Evolutionary conservation across 2,113 vertebrate genomes (phyloP).

Genomic region (Elgaria multicarinata): DNA sequence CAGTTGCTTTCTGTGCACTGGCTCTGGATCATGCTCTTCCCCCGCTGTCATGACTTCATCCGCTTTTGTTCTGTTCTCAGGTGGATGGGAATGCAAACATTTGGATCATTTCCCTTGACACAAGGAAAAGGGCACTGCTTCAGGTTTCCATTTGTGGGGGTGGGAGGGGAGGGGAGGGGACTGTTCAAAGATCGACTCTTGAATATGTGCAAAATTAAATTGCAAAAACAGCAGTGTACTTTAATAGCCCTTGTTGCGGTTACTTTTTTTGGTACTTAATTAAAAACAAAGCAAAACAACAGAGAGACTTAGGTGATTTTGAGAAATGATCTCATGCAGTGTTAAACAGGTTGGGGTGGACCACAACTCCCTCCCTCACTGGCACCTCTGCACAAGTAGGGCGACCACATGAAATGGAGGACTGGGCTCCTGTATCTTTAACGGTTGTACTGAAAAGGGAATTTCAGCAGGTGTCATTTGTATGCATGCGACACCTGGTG

Average conservation of each 20-base stretch:
- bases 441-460: too few species aligned
- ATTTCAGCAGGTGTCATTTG: too few species aligned
- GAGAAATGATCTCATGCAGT: not conserved
- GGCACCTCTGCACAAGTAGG: not conserved
- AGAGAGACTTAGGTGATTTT: not conserved
- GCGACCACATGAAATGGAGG: too few species aligned
- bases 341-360: not conserved
- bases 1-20: not conserved
- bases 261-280: not conserved
- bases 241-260: not conserved
- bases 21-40: not conserved
- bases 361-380: not conserved
- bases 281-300: not conserved
- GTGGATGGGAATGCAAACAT: not conserved
- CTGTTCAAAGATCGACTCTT: not conserved
- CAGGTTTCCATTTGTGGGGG: not conserved
- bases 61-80: not conserved
- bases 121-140: not conserved
- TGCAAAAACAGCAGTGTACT: not conserved
- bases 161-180: too few species aligned
- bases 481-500: too few species aligned
- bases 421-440: too few species aligned
- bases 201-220: conserved; percentile 15
- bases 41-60: not conserved
- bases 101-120: not conserved